phyloP scores from a whole-genome alignment of 2,888 invertebrate genomes.

The Lithodes maja region DNA sequence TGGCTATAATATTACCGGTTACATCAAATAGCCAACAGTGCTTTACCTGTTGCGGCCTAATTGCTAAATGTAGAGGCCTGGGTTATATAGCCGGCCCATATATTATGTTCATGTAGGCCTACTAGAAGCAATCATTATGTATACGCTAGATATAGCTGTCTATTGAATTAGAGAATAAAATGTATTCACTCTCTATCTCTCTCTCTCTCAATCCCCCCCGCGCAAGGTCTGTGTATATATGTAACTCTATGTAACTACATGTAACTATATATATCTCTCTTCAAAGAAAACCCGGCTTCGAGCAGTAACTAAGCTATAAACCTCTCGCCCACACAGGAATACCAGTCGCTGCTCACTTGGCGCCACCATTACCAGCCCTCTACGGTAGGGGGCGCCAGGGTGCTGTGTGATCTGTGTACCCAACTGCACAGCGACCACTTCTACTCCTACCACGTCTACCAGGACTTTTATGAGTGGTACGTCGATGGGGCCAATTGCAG shows the following conservation, averaged over 20 bases:
- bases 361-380: conserved; percentile 28
- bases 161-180: too few species aligned
- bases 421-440: conserved; percentile 39
- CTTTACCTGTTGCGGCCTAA: too few species aligned
- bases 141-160: not conserved
- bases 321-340: conserved; percentile 2
- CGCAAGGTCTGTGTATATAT: not conserved
- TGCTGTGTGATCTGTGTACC: conserved; percentile 44
- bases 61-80: too few species aligned
- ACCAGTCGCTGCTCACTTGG: conserved; percentile 28
- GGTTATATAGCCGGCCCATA: too few species aligned
- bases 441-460: conserved; percentile 13
- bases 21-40: too few species aligned
- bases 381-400: conserved; percentile 35
- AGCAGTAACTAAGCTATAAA: not conserved
- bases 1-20: too few species aligned
- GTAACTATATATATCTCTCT: not conserved
- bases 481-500: not conserved
- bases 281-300: too few species aligned
- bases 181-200: too few species aligned
- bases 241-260: not conserved
- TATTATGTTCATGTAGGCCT: too few species aligned
- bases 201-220: too few species aligned
- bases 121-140: not conserved
- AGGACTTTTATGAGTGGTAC: conserved; percentile 37